Base-by-base conservation (phyloP, 2,888 invertebrate species). In the Cryptus armator region DNA sequence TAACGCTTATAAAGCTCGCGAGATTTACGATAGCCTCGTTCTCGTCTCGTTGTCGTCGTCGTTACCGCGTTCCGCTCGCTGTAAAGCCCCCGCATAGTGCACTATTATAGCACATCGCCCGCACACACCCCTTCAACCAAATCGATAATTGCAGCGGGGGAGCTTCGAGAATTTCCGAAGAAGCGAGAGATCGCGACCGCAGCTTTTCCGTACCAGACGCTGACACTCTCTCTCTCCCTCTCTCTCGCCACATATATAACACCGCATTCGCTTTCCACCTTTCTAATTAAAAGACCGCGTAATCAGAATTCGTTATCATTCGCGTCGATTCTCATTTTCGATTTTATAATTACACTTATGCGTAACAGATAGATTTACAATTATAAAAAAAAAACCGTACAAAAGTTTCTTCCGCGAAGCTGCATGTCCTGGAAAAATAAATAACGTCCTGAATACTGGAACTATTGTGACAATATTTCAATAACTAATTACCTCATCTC, bases 1-100 rank as follows among this genome's bases (percentile, higher is more conserved):
- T 84, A 84, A 84, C 81, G 77, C 53, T 84, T 78, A 62, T 62
- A 84, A 84, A 78, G 72, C 84, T 76, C 62, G 53, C 29, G 78
- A 85, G 81, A 85, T 85, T 85, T 85, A 85, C 81, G 78, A 78
- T 79, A 77, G 62, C 59, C 70, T 44, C 44, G 37, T 53, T 68
- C 43, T 62, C 75, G 70, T 75, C 56, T 62, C 75, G 70, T 75
- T 44, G 80, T 78, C 74, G 68, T 80, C 74, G 51, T 71, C 75
- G 70, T 79, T 80, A 84, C 83, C 79, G 66, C 71, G 44, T 62
- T 72, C 71, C 51, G 84, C 44, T 37, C 67, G 74, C 78, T 37
- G 81, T 56, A 44, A 67, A 56, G 14, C 51, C 77, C 53, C 9
- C 59, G 77, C 37, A 66, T 51, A 59, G 78, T 67, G 46, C 37